Evolutionary conservation across 2,888 invertebrate species (phyloP).

Genomic region (Dasypolia templi): DNA sequence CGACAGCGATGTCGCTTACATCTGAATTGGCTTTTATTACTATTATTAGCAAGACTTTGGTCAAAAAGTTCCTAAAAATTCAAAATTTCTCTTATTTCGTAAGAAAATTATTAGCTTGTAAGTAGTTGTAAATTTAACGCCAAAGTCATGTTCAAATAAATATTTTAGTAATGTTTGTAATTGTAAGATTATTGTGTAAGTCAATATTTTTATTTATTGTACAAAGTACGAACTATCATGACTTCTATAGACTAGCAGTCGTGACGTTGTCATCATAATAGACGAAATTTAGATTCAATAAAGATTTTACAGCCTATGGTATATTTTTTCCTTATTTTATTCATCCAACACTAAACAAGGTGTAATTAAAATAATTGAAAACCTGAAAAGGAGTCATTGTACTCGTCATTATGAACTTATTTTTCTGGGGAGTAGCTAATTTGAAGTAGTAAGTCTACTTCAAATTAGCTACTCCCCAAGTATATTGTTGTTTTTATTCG

Average conservation of each 20-base stretch:
- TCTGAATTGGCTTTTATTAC: neutral
- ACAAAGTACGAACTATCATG: slow-evolving; percentile 79
- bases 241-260: slow-evolving; percentile 38
- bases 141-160: slow-evolving; percentile 73
- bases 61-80: slow-evolving; percentile 75
- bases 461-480: too few relatives aligned
- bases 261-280: slow-evolving; percentile 65
- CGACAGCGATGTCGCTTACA: neutral
- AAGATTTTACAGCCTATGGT: slow-evolving; percentile 62
- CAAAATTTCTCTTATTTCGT: slow-evolving; percentile 64
- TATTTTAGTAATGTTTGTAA: slow-evolving; percentile 60
- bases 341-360: neutral
- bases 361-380: neutral
- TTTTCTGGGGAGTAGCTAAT: too few relatives aligned
- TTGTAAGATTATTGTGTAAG: slow-evolving; percentile 67
- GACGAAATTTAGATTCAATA: slow-evolving; percentile 71
- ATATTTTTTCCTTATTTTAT: slow-evolving; percentile 13
- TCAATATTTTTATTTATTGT: slow-evolving; percentile 83
- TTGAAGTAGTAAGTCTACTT: too few relatives aligned
- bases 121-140: slow-evolving; percentile 69
- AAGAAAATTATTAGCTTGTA: slow-evolving; percentile 56
- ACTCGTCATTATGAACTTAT: too few relatives aligned
- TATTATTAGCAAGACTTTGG: slow-evolving; percentile 65
- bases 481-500: too few relatives aligned
- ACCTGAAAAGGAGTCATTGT: neutral